Percentiles rank a stretch among this genome's conserved stretches.
Conservation (phyloP, 2,113 vertebrate species). For the Eira barbara region DNA sequence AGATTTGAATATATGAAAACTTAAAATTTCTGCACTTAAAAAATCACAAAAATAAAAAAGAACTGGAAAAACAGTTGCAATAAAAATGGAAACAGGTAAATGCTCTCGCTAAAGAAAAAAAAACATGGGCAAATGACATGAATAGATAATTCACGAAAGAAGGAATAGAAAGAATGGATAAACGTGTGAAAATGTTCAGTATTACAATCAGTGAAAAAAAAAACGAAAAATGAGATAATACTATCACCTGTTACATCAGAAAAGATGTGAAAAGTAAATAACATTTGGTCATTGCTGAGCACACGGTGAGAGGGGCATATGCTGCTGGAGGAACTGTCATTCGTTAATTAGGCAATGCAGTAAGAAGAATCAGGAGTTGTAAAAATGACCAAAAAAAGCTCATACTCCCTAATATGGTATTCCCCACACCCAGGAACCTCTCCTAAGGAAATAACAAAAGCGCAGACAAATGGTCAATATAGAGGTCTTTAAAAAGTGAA, state of each 20-base stretch:
- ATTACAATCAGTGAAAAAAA: background rate
- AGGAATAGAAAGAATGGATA: background rate
- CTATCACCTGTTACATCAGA: background rate
- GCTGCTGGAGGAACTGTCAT: background rate
- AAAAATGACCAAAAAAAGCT: background rate
- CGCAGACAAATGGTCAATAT: background rate
- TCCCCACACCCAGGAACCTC: background rate
- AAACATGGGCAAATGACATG: background rate
- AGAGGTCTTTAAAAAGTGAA: background rate
- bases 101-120: background rate
- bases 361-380: background rate
- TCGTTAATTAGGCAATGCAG: background rate
- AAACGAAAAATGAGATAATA: background rate
- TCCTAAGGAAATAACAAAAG: background rate
- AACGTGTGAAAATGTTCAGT: background rate
- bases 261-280: background rate
- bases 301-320: background rate
- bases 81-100: slow-evolving; percentile 12
- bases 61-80: background rate
- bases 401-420: background rate
- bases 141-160: background rate
- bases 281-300: background rate
- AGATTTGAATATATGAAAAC: background rate
- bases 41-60: slow-evolving; percentile 18
- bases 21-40: background rate